Percentiles rank a stretch among this genome's conserved stretches.
Evolutionary conservation across 1,140 invertebrate genomes (phyloP).

Genomic region (Ooceraea biroi): DNA sequence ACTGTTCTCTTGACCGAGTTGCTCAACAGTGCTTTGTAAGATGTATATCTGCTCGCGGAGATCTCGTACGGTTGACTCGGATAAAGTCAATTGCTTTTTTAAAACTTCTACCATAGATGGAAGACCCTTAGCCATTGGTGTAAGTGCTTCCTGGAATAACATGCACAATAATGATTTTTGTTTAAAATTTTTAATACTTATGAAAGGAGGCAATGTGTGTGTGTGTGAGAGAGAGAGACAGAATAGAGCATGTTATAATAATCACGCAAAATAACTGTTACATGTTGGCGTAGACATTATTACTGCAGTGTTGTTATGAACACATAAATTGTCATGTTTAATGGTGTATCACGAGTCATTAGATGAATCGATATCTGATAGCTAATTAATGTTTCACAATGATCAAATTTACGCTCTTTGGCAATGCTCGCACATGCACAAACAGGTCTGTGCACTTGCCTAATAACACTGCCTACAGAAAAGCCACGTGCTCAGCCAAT

Average conservation of each 20-base stretch:
- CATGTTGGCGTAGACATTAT: conserved; percentile 52
- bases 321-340: conserved; percentile 59
- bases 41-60: conserved; percentile 88
- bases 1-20: conserved; percentile 90
- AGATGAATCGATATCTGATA: conserved; percentile 32
- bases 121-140: conserved; percentile 79
- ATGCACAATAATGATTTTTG: conserved; percentile 7
- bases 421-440: conserved; percentile 76
- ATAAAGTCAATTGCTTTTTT: conserved; percentile 83
- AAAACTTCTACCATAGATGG: conserved; percentile 82
- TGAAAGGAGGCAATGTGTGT: too few species aligned
- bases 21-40: conserved; percentile 88
- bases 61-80: conserved; percentile 86
- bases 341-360: conserved; percentile 47
- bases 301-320: conserved; percentile 46
- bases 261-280: conserved; percentile 64
- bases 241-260: conserved; percentile 51
- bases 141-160: conserved; percentile 78
- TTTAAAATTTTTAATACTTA: neutral
- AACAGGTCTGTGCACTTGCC: conserved; percentile 79
- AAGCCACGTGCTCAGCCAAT: conserved; percentile 81
- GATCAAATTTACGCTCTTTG: conserved; percentile 39
- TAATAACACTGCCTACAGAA: conserved; percentile 83
- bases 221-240: too few species aligned
- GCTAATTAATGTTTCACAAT: conserved; percentile 38